These are phyloP conservation scores for Barnardius zonarius DNA, from an alignment of 2,113 vertebrate species.

Conservation along the genomic window DNA sequence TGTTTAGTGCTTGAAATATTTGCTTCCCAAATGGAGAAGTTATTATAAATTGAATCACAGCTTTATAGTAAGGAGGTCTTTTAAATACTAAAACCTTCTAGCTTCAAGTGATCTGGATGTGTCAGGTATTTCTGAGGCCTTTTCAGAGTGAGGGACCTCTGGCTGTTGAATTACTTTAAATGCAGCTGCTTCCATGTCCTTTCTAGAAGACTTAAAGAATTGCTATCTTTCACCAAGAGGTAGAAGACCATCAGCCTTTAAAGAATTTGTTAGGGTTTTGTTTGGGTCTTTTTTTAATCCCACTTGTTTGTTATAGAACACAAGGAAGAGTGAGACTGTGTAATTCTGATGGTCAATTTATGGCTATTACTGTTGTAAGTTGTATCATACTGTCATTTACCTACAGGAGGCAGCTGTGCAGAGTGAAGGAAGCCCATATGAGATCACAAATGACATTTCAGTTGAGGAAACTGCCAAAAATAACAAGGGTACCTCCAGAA, in stretches of 20 bases:
- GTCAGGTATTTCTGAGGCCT: not conserved
- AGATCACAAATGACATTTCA: not conserved
- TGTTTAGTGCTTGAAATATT: not conserved
- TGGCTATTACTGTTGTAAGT: not conserved
- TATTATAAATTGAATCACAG: not conserved
- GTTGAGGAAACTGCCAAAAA: not conserved
- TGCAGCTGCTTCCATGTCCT: not conserved
- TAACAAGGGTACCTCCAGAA: not conserved
- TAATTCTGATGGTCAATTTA: not conserved
- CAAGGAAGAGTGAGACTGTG: not conserved
- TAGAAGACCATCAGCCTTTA: not conserved
- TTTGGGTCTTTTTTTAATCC: not conserved
- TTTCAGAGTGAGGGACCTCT: not conserved
- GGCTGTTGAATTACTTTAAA: not conserved
- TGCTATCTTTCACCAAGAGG: not conserved
- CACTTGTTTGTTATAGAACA: not conserved
- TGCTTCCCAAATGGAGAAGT: not conserved
- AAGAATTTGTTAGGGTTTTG: not conserved
- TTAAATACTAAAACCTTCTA: not conserved
- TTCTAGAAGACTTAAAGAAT: not conserved
- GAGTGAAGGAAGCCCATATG: not conserved
- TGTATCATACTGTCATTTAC: not conserved
- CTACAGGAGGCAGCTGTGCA: not conserved
- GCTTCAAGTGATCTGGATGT: not conserved
- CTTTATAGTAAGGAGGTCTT: not conserved